These are phyloP conservation scores for Sarcoramphus papa DNA, from an alignment of 2,797 vertebrate genomes.

Conservation along the genomic window DNA sequence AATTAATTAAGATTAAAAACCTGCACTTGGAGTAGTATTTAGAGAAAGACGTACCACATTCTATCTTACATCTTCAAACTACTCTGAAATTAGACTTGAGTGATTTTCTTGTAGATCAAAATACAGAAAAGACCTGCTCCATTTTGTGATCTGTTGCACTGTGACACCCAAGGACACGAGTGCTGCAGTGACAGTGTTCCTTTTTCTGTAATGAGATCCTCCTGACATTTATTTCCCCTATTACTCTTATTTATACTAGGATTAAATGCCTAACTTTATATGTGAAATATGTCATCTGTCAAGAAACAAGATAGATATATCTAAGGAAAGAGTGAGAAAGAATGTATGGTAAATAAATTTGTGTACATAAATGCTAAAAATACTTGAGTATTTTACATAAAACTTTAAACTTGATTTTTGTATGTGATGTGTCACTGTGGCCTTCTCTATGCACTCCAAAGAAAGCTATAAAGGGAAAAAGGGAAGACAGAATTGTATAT, in stretches of 20 bases:
- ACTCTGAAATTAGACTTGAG: background rate
- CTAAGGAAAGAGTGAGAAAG: background rate
- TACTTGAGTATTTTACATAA: constrained; percentile 44
- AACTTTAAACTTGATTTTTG: constrained; percentile 47
- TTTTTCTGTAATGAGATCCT: background rate
- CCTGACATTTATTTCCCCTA: background rate
- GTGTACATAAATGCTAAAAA: constrained; percentile 14
- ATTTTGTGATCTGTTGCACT: background rate
- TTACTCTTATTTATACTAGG: background rate
- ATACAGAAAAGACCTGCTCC: background rate
- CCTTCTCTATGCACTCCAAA: constrained; percentile 29
- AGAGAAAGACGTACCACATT: background rate
- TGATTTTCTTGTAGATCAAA: background rate
- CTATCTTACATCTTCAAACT: background rate
- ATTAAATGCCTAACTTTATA: background rate
- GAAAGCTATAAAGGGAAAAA: constrained; percentile 14
- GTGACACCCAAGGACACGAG: background rate
- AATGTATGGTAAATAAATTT: background rate
- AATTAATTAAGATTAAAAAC: background rate
- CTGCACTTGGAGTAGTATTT: background rate
- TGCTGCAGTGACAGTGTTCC: background rate
- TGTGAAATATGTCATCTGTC: background rate
- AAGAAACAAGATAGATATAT: background rate
- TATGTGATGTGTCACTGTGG: background rate
- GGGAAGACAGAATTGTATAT: background rate